Base-by-base conservation (phyloP, 2,797 vertebrate species). In the Sebastes taczanowskii region DNA sequence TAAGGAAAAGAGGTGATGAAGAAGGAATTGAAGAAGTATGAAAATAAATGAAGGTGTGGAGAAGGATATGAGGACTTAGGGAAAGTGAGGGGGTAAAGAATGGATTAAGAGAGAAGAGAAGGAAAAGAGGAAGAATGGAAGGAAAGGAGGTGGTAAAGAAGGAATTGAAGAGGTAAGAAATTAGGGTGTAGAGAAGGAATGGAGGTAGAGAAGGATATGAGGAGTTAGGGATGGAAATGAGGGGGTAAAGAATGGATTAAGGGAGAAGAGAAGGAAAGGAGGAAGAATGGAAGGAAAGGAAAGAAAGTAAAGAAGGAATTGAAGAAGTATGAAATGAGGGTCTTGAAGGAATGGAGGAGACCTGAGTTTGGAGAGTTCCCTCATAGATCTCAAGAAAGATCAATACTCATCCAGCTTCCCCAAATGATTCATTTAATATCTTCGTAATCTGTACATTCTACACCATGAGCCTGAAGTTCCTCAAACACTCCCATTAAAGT, bases 371-470 rank as follows among this genome's bases (percentile, higher is more conserved):
- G 22, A 42, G 25, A 42, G n/a, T 64, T 58, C 27, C 30, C 18
- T 13, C 13, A 55, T 38, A 25, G 6, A 79, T 67, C 42, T 72
- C 23, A 55, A 60, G 22, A 65, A 60, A 8, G 14, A 13, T 74
- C 23, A 46, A 9, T 35, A 18, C 65, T 42, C 22, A 59, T 59
- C 29, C 35, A 63, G 6, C 18, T 23, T 64, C 38, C 30, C 34
- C 20, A 71, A 42, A 64, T 72, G 6, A 72, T 72, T 78, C 2
- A 69, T 84, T 67, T 42, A 53, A 32, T 7, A 67, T 77, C 35
- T 67, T 67, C 2, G 8, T 77, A 71, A 56, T 55, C 25, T 55
- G 13, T 34, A n/a, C 18, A 71, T 74, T 60, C 22, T 18, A 38
- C 55, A 13, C 56, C 52, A 69, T 63, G 20, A 80, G 27, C 27